phyloP scores from a whole-genome alignment of 35 echinoderm and acorn worm genomes.

The Chiridota heheva region DNA sequence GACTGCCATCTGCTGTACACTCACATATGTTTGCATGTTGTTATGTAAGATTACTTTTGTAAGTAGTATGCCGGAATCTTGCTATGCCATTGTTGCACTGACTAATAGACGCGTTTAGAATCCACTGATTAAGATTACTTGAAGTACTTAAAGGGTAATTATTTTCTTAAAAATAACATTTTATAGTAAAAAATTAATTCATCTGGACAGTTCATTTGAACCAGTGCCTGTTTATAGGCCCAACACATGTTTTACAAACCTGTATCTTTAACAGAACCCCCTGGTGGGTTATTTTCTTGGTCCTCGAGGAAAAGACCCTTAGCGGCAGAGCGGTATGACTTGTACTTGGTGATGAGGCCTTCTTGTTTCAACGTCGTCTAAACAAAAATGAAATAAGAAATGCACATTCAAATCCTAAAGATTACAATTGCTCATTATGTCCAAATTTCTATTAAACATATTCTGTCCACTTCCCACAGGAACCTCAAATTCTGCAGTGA shows the following conservation, averaged over 20 bases:
- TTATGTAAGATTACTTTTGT: too few relatives aligned
- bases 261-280: not conserved
- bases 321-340: slow-evolving; percentile 24
- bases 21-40: too few relatives aligned
- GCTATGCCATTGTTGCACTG: too few relatives aligned
- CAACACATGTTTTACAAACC: not conserved
- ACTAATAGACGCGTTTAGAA: too few relatives aligned
- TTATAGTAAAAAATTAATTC: not conserved
- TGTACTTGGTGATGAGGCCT: slow-evolving; percentile 47
- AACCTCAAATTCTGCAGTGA: too few relatives aligned
- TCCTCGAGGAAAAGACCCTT: not conserved
- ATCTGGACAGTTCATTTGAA: not conserved
- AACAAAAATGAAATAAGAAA: too few relatives aligned
- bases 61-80: too few relatives aligned
- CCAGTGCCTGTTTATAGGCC: not conserved
- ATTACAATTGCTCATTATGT: too few relatives aligned
- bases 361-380: slow-evolving; percentile 46
- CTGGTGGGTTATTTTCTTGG: not conserved
- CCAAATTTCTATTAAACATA: too few relatives aligned
- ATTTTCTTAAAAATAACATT: not conserved
- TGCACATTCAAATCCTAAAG: too few relatives aligned
- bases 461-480: too few relatives aligned
- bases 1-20: too few relatives aligned
- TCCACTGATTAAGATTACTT: not conserved
- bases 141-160: not conserved